These are phyloP conservation scores for Phenacoccus solenopsis DNA, from an alignment of 1,140 invertebrate genomes.

Conservation along the genomic window DNA sequence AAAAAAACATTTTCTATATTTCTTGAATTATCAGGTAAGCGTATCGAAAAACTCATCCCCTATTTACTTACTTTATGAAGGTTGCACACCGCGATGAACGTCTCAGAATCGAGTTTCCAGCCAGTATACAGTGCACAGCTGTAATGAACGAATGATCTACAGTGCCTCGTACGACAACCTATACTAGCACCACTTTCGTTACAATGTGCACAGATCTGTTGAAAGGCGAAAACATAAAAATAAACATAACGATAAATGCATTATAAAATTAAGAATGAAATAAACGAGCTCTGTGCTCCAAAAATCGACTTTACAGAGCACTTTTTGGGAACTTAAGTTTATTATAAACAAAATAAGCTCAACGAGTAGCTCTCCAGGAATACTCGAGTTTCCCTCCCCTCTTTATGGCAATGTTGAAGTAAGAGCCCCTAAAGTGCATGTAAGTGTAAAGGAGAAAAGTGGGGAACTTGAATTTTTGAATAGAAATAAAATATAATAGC, in stretches of 20 bases:
- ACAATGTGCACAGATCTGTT: constrained; percentile 28
- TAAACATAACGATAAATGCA: neutral
- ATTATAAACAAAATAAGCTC: constrained; percentile 10
- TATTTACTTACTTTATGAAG: constrained; percentile 22
- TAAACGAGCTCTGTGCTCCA: neutral
- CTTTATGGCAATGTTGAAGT: no score
- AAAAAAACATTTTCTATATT: no score
- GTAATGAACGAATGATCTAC: constrained; percentile 25
- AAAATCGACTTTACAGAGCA: neutral
- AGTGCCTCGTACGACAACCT: constrained; percentile 27
- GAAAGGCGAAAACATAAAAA: neutral
- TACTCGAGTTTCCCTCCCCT: no score
- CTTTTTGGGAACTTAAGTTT: no score
- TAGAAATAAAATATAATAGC: no score
- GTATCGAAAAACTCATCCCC: no score
- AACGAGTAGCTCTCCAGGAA: no score
- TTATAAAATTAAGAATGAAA: neutral
- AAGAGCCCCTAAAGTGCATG: no score
- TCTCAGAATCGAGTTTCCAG: constrained; percentile 28
- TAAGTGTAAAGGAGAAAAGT: no score
- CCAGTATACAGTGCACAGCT: constrained; percentile 26
- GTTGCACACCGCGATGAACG: constrained; percentile 27
- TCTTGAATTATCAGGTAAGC: no score
- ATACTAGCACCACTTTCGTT: constrained; percentile 27
- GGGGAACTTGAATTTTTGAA: no score